These are phyloP conservation scores for Xiphophorus hellerii DNA, from an alignment of 2,113 vertebrate species.

Conservation along the genomic window DNA sequence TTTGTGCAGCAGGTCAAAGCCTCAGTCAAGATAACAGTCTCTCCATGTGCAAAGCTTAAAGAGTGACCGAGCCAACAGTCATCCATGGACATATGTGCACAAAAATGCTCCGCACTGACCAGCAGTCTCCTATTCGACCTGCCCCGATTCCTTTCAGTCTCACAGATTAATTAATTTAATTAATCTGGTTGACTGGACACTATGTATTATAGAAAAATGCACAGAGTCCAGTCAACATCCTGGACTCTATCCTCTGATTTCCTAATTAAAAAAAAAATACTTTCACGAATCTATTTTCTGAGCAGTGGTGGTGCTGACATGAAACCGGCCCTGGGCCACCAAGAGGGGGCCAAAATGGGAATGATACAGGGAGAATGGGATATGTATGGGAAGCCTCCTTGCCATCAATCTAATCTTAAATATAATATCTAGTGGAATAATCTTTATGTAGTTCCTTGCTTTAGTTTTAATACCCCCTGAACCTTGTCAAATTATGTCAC, in stretches of 20 bases:
- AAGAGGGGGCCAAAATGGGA: background rate
- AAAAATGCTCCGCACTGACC: background rate
- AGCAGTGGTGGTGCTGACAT: background rate
- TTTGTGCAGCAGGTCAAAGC: slow-evolving; percentile 14
- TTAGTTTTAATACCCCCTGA: too few species aligned
- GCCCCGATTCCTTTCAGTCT: background rate
- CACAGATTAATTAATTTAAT: background rate
- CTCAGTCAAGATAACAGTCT: slow-evolving; percentile 22
- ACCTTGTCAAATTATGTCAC: too few species aligned
- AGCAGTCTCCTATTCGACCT: background rate
- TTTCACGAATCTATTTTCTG: background rate
- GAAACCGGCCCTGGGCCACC: background rate
- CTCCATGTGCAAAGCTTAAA: slow-evolving; percentile 29
- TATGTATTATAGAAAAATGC: background rate
- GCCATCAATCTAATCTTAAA: too few species aligned
- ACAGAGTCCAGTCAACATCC: too few species aligned
- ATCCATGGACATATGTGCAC: background rate
- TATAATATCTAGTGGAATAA: too few species aligned
- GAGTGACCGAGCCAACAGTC: slow-evolving; percentile 3
- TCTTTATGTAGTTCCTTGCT: too few species aligned
- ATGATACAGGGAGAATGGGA: too few species aligned
- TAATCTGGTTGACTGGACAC: background rate
- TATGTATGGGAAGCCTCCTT: too few species aligned
- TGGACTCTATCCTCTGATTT: too few species aligned
- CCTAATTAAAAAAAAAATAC: too few species aligned